Conservation (phyloP, 2,797 vertebrate genomes). For the Xerus rutilus region DNA sequence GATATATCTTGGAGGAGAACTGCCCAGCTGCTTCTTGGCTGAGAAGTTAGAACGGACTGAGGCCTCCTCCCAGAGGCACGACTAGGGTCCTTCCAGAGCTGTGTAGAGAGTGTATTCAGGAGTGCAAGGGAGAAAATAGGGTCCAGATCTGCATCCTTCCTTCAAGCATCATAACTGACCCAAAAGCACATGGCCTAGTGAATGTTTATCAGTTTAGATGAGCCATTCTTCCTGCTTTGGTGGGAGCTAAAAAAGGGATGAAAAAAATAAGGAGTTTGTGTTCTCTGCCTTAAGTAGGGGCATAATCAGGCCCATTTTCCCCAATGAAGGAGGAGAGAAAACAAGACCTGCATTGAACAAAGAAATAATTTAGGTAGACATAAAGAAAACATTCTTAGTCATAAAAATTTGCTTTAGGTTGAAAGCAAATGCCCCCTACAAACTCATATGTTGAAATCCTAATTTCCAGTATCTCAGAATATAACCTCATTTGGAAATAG, state of each 20-base stretch:
- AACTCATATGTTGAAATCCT: background rate
- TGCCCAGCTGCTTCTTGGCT: background rate
- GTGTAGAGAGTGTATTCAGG: background rate
- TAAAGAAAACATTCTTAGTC: background rate
- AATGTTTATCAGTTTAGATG: background rate
- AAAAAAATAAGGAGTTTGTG: background rate
- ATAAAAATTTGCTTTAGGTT: background rate
- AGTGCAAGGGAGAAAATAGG: background rate
- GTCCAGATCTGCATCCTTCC: background rate
- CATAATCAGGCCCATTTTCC: background rate
- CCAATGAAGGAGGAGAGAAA: background rate
- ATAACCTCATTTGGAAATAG: background rate
- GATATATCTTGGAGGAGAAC: background rate
- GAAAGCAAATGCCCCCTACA: background rate
- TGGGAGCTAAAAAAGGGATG: background rate
- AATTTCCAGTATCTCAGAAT: background rate
- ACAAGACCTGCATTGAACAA: background rate
- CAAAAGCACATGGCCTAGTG: background rate
- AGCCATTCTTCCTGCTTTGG: background rate
- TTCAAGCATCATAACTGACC: background rate
- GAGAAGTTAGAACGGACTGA: background rate
- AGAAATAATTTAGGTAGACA: slow-evolving; percentile 12
- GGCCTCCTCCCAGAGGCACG: background rate
- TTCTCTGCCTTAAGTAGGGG: background rate
- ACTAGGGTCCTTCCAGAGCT: background rate